phyloP scores from a whole-genome alignment of 2,888 invertebrate species.

The Mimumesa dahlbomi region DNA sequence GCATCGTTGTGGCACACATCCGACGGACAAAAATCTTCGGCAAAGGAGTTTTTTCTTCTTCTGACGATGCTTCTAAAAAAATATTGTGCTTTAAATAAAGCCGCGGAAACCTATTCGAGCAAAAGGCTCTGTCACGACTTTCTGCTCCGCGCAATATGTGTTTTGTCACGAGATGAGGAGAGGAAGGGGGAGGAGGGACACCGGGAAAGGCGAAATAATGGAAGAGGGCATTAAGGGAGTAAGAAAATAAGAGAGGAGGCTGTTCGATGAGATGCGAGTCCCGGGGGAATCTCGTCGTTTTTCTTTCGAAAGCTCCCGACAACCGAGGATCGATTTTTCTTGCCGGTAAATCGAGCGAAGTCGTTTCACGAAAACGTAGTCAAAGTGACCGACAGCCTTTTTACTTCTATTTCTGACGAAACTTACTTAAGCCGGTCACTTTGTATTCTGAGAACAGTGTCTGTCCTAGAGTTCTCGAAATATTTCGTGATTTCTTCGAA shows the following conservation, averaged over 20 bases:
- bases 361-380: constrained; percentile 1
- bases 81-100: no score
- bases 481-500: no score
- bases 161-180: background rate
- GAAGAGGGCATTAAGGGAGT: constrained; percentile 20
- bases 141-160: background rate
- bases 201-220: constrained; percentile 16
- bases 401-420: no score
- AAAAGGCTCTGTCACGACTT: background rate
- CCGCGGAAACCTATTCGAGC: no score
- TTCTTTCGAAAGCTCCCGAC: background rate
- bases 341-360: constrained; percentile 13
- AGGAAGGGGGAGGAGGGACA: background rate
- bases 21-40: no score
- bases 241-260: constrained; percentile 17
- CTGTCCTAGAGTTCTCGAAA: no score
- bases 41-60: no score
- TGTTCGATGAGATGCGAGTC: constrained; percentile 6
- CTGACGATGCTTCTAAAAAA: no score
- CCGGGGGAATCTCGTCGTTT: constrained; percentile 6
- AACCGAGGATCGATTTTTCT: constrained; percentile 14
- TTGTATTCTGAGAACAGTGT: no score
- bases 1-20: no score
- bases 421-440: no score
- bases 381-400: background rate